Evolutionary conservation across 1,140 invertebrate genomes (phyloP).

Genomic region (Cataglyphis hispanica): DNA sequence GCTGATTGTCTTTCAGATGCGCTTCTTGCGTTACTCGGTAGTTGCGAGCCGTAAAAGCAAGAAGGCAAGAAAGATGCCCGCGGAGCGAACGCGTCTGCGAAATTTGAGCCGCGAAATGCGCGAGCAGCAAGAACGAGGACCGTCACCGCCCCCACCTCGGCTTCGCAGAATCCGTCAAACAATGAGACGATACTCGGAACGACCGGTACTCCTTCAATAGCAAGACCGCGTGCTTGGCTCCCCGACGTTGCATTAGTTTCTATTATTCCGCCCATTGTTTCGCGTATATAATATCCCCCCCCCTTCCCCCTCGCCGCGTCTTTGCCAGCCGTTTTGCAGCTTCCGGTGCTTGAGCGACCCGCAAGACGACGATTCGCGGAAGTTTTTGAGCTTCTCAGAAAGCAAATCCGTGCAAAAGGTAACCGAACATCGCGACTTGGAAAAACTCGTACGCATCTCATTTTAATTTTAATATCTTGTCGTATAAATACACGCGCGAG

Average conservation of each 20-base stretch:
- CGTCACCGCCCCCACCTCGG: constrained; percentile 19
- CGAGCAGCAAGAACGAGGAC: constrained; percentile 28
- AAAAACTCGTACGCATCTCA: background rate
- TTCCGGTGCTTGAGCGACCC: constrained; percentile 38
- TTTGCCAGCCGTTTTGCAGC: constrained; percentile 32
- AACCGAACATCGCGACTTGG: constrained; percentile 49
- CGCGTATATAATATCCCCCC: background rate
- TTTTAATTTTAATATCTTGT: constrained; percentile 22
- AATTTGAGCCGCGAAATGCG: constrained; percentile 70
- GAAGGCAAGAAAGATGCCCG: constrained; percentile 20
- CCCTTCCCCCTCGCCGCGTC: background rate
- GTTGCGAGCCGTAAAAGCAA: background rate
- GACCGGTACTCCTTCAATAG: constrained; percentile 57
- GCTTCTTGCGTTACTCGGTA: constrained; percentile 45
- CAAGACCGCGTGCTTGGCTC: constrained; percentile 6
- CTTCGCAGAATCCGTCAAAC: constrained; percentile 66
- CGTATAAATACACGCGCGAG: background rate
- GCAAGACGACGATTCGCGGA: constrained; percentile 62
- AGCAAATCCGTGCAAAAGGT: constrained; percentile 62
- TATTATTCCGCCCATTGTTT: constrained; percentile 65
- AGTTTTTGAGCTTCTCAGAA: constrained; percentile 66
- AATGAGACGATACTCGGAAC: constrained; percentile 62
- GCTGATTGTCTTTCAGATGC: constrained; percentile 28
- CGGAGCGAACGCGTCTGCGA: constrained; percentile 69
- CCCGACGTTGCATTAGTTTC: constrained; percentile 62